phyloP scores from a whole-genome alignment of 2,797 vertebrate genomes.

The Sphaeramia orbicularis region DNA sequence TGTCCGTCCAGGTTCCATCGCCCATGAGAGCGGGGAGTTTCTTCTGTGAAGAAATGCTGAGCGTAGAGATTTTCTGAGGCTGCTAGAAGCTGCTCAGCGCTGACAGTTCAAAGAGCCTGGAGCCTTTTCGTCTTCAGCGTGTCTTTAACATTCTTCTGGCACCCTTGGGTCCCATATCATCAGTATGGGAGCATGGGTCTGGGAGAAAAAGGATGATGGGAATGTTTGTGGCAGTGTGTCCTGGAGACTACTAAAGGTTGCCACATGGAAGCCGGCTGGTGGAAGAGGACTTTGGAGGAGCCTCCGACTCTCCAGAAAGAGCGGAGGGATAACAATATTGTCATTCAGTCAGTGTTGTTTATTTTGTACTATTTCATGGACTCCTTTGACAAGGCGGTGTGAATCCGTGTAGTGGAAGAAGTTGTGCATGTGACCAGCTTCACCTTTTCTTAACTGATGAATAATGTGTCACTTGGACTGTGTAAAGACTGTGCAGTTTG shows the following conservation, averaged over 20 bases:
- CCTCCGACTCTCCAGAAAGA: constrained; percentile 67
- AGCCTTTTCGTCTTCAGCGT: constrained; percentile 70
- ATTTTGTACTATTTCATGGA: constrained; percentile 81
- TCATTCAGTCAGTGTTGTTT: constrained; percentile 70
- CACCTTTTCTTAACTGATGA: constrained; percentile 84
- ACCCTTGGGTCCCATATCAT: constrained; percentile 56
- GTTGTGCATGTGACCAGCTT: constrained; percentile 91
- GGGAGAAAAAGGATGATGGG: constrained; percentile 44
- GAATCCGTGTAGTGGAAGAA: constrained; percentile 75
- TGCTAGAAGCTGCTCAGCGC: constrained; percentile 71
- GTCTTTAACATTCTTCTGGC: constrained; percentile 74
- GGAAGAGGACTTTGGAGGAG: constrained; percentile 58
- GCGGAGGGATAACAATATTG: constrained; percentile 66
- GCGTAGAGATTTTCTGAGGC: constrained; percentile 63
- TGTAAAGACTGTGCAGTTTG: constrained; percentile 68
- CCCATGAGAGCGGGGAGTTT: constrained; percentile 91
- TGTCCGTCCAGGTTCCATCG: constrained; percentile 92
- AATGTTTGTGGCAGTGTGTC: constrained; percentile 63
- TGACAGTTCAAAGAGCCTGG: constrained; percentile 74
- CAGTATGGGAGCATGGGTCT: constrained; percentile 44
- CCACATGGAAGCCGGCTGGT: constrained; percentile 46
- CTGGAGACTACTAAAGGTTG: constrained; percentile 61
- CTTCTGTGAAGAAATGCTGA: constrained; percentile 97
- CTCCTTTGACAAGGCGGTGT: constrained; percentile 75
- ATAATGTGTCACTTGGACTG: constrained; percentile 80